phyloP scores from a whole-genome alignment of 2,888 invertebrate species.

The Chromoteleia sp. region DNA sequence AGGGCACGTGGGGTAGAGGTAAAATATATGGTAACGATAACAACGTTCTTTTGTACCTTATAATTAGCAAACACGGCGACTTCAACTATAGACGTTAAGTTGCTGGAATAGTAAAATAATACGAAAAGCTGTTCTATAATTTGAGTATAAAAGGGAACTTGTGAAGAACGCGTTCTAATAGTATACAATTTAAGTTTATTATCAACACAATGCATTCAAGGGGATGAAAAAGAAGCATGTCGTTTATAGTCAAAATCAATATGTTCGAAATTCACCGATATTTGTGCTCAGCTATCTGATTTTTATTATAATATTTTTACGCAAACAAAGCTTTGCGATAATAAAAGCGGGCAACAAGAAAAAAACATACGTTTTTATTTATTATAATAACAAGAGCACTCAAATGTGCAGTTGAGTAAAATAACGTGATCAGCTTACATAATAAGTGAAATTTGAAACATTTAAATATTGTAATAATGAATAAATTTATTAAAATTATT shows the following conservation, averaged over 20 bases:
- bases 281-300: constrained; percentile 1
- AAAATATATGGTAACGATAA: constrained; percentile 65
- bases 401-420: no score
- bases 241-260: constrained; percentile 24
- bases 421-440: no score
- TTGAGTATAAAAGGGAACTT: constrained; percentile 35
- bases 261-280: constrained; percentile 12
- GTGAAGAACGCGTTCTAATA: constrained; percentile 25
- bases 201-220: constrained; percentile 33
- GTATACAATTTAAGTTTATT: constrained; percentile 36
- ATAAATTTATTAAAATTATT: no score
- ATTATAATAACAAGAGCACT: no score
- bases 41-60: constrained; percentile 71
- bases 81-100: constrained; percentile 37
- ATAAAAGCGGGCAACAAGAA: no score
- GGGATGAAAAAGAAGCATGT: constrained; percentile 26
- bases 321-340: neutral
- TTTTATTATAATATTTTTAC: constrained; percentile 18
- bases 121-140: constrained; percentile 40
- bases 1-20: constrained; percentile 37
- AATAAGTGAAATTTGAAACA: no score
- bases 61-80: constrained; percentile 70
- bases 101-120: constrained; percentile 58
- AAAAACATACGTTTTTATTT: no score
- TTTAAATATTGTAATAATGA: no score